Base-by-base conservation (phyloP, 2,113 vertebrate species). In the Amblyornis subalaris region DNA sequence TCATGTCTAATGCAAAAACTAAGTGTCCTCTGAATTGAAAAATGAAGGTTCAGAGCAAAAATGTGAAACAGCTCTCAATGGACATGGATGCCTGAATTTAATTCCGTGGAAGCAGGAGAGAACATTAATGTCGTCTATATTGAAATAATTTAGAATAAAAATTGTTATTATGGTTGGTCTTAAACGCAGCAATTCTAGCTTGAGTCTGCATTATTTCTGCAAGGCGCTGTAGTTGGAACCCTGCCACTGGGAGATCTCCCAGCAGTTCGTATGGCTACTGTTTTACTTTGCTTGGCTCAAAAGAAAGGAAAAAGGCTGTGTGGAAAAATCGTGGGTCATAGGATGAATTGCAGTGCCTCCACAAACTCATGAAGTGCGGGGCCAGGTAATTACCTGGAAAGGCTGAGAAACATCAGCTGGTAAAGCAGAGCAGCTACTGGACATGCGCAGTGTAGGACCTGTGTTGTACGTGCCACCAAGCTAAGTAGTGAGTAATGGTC, bases 211-310 rank as follows among this genome's bases (percentile, higher is more conserved):
- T 74, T 81, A 89, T 79, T 95, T 81, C 74, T 82, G 36, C 73
- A 76, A 91, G 74, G 58, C 0, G 0, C 45, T 83, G 71, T 42
- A 57, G 29, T 3, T 95, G 88, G 88, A 91, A 21, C 16, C 58
- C 70, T 89, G 74, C 82, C 65, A 53, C 26, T 58, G 45, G 64
- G 90, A 93, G 91, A 48, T 83, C 36, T 88, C 77, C 47, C 70
- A 89, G 78, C 53, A 61, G 11, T 48, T 93, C 13, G 1, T 62
- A 74, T 40, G 88, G 83, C 94, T 95, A 96, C 90, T 76, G 85
- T 92, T 88, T 70, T 76, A 92, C 89, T 96, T 93, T 95, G 36
- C 50, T 94, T 95, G 91, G 91, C 91, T 85, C 42, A 54, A 76
- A 79, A 83, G 71, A 85, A 76, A 88, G 89, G 93, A 55, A 88